Evolutionary conservation across 2,113 vertebrate species (phyloP).

Genomic region (Proteles cristata): DNA sequence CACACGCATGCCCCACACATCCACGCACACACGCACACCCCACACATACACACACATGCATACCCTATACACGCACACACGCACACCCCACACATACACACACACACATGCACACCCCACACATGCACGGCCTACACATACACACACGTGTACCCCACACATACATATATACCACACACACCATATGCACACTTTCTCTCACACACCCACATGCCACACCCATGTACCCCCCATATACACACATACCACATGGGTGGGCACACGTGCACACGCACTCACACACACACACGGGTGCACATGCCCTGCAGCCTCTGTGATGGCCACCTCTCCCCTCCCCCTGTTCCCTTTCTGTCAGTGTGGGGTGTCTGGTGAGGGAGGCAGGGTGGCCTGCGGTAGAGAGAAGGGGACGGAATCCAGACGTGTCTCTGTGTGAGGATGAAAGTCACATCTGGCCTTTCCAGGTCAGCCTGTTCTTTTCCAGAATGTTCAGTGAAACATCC

Average conservation of each 20-base stretch:
- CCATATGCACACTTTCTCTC: too few relatives aligned
- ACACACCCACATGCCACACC: not conserved
- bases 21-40: too few relatives aligned
- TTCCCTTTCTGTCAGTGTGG: not conserved
- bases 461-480: slow-evolving; percentile 75
- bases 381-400: not conserved
- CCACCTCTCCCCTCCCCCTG: not conserved
- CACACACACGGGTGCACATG: fast-evolving
- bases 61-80: too few relatives aligned
- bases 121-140: too few relatives aligned
- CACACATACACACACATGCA: too few relatives aligned
- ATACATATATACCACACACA: too few relatives aligned
- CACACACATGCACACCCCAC: too few relatives aligned
- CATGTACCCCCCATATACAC: too few relatives aligned
- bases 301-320: not conserved
- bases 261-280: not conserved
- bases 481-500: slow-evolving; percentile 72
- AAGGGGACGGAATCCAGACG: not conserved
- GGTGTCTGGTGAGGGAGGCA: not conserved
- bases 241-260: too few relatives aligned
- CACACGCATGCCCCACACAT: too few relatives aligned
- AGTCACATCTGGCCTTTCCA: slow-evolving; percentile 71
- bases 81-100: too few relatives aligned
- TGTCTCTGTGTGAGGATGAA: slow-evolving; percentile 58
- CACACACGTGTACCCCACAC: too few relatives aligned